A percentile compares a stretch with the other conserved stretches of the same genome.
Conservation (phyloP, 2,113 vertebrate species). For the Lophius piscatorius region DNA sequence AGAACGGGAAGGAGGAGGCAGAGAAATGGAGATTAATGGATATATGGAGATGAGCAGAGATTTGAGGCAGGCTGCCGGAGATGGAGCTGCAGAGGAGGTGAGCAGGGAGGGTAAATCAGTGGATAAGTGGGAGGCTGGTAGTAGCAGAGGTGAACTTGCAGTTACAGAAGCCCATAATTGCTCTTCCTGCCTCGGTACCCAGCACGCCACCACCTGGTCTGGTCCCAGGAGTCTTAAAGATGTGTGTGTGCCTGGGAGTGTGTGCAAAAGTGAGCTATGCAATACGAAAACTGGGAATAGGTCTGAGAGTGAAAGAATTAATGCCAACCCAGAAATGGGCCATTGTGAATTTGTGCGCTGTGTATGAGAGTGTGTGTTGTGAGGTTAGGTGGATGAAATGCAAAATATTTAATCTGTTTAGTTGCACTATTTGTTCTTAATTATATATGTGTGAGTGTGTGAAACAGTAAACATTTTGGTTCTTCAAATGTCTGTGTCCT, state of each 20-base stretch:
- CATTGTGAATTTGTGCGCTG: not conserved
- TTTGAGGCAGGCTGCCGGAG: no score
- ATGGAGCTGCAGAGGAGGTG: slow-evolving; percentile 17
- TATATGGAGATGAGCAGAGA: slow-evolving; percentile 29
- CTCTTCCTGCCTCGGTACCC: slow-evolving; percentile 53
- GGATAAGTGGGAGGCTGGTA: slow-evolving; percentile 35
- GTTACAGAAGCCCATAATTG: slow-evolving; percentile 57
- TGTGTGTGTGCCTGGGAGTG: not conserved
- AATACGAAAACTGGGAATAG: slow-evolving; percentile 4
- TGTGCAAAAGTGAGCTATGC: not conserved
- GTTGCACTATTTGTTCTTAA: not conserved
- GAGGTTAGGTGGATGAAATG: no score
- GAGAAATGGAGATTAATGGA: slow-evolving; percentile 13
- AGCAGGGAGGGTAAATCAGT: slow-evolving; percentile 33
- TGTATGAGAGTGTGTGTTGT: not conserved
- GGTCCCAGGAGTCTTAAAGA: slow-evolving; percentile 10
- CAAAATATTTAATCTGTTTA: not conserved
- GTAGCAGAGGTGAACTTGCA: slow-evolving; percentile 24
- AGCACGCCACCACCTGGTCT: slow-evolving; percentile 6
- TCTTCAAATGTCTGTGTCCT: not conserved
- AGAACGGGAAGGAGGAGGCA: not conserved
- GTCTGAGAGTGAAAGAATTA: slow-evolving; percentile 9
- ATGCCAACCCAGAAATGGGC: not conserved
- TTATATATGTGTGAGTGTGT: not conserved
- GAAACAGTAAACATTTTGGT: not conserved